Percentiles rank a stretch among this genome's conserved stretches.
phyloP scores from a whole-genome alignment of 2,797 vertebrate genomes.

The Schizothorax lantsangensis region DNA sequence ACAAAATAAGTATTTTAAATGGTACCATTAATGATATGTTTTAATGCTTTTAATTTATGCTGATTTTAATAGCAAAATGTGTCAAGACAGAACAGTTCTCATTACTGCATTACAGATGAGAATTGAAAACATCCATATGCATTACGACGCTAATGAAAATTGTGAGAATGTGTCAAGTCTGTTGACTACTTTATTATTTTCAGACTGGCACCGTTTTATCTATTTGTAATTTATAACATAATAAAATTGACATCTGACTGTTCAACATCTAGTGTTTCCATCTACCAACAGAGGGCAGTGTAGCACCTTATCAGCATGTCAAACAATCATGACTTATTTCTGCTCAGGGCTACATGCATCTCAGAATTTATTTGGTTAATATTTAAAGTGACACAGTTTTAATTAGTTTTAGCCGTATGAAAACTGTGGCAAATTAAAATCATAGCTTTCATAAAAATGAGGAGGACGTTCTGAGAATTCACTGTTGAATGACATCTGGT shows the following conservation, averaged over 20 bases:
- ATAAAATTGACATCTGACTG: constrained; percentile 21
- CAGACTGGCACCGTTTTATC: background rate
- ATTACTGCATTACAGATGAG: constrained; percentile 1
- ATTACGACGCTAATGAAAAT: background rate
- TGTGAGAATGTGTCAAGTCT: background rate
- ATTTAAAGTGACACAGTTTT: constrained; percentile 61
- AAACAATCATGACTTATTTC: constrained; percentile 24
- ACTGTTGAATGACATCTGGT: constrained; percentile 68
- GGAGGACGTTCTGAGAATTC: constrained; percentile 61
- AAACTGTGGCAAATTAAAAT: constrained; percentile 31
- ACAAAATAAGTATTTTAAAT: background rate
- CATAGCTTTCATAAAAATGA: constrained; percentile 47
- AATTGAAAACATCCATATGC: background rate
- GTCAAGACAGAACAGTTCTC: background rate
- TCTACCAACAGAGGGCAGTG: constrained; percentile 73
- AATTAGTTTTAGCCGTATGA: constrained; percentile 64
- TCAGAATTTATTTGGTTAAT: constrained; percentile 34
- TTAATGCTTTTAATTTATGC: background rate
- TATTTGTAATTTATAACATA: background rate
- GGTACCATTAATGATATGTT: background rate
- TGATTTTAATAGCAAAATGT: constrained; percentile 13
- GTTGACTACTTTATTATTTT: background rate
- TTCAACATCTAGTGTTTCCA: constrained; percentile 53
- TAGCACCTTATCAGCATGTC: constrained; percentile 48
- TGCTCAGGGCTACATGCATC: constrained; percentile 27